Percentiles rank a stretch among this genome's conserved stretches.
These are phyloP conservation scores for Andricus curvator DNA, from an alignment of 2,888 invertebrate genomes.

Conservation along the genomic window DNA sequence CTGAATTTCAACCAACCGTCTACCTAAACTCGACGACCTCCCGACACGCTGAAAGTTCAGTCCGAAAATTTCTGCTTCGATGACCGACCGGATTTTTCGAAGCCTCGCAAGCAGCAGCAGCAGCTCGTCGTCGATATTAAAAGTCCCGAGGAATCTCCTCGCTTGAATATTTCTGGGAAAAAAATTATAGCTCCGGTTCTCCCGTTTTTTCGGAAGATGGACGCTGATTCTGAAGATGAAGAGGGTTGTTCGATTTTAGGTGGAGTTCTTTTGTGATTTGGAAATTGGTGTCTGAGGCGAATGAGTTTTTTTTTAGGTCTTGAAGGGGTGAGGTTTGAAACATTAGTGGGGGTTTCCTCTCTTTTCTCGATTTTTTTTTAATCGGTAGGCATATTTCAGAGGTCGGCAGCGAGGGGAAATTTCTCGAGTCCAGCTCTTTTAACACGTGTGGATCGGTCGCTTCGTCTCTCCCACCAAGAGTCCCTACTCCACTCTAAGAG, in stretches of 20 bases:
- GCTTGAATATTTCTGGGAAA: conserved; percentile 50
- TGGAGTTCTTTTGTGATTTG: conserved; percentile 15
- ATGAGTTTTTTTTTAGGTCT: neutral
- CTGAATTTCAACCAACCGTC: conserved; percentile 70
- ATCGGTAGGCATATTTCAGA: no score
- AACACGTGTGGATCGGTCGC: no score
- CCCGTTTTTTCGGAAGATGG: conserved; percentile 1
- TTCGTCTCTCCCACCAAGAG: no score
- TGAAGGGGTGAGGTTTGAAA: neutral
- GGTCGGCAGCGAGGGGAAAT: no score
- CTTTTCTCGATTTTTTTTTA: neutral
- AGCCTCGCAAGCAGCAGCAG: conserved; percentile 23
- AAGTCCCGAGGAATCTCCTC: conserved; percentile 52
- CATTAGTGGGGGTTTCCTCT: neutral
- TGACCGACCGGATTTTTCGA: conserved; percentile 45
- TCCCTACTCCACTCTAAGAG: no score
- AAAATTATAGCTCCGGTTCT: conserved; percentile 34
- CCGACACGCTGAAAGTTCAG: conserved; percentile 61
- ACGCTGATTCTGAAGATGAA: conserved; percentile 15
- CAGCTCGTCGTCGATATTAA: conserved; percentile 50
- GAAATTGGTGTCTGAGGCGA: neutral
- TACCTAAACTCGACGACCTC: conserved; percentile 65
- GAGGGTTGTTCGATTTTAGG: conserved; percentile 4
- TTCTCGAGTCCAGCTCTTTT: no score
- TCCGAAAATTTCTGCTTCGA: conserved; percentile 57